Base-by-base conservation (phyloP, 2,797 vertebrate genomes). In the Myotis planiceps region DNA sequence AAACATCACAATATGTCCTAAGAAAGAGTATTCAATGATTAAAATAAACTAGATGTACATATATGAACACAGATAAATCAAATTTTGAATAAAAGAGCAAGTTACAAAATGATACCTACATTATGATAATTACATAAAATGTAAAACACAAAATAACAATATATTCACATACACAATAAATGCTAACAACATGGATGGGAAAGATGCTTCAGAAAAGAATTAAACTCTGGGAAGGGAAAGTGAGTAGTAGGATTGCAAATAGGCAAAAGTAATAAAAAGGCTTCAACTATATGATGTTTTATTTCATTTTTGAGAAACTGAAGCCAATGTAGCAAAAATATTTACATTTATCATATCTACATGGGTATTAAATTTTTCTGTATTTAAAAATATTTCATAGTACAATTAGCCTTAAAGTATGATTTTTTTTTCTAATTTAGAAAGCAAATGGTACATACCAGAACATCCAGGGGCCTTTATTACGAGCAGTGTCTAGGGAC, bases 321-420 rank as follows among this genome's bases (percentile, higher is more conserved):
- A 75, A 94, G 5, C 21, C 92, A 88, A 58, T 78, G 58, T 74
- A 72, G 25, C 49, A 53, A 49, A 85, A 60, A 14, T 69, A 3
- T 75, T 15, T 90, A 66, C 12, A 49, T 58, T 88, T 88, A 51
- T 69, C 4, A 18, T 90, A 92, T 68, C 23, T 75, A 92, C 10
- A 29, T 80, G 19, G n/a, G 37, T 80, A 9, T 80, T 60, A 78
- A 5, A 2, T 74, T 85, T 94, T 92, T 89, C 51, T 94, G 12
- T 84, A 65, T 60, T 75, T 82, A 83, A 90, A 92, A 89, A 76
- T 75, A 60, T 72, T 76, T 88, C 63, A 27, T 69, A 65, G 29
- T 92, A 96, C 84, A 96, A 84, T 71, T 34, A 87, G 23, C 34
- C 37, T 86, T 45, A 51, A 21, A 93, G 91, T 87, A 29, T 71